Conservation (phyloP, 2,888 invertebrate genomes). For the Latheticus oryzae region DNA sequence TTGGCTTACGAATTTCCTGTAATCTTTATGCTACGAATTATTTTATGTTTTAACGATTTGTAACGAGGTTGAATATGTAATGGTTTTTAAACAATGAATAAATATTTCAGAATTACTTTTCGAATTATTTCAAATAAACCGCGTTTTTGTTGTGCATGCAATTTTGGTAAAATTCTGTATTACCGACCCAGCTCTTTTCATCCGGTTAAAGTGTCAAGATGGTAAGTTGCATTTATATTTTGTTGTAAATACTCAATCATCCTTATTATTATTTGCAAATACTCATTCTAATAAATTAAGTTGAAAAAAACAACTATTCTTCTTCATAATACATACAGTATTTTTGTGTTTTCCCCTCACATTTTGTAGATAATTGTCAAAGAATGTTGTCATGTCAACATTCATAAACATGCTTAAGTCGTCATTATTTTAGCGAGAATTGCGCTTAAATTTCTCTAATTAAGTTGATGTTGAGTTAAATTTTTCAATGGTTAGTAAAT, state of each 20-base stretch:
- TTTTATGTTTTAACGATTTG: conserved; percentile 42
- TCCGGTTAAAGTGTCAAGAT: conserved; percentile 34
- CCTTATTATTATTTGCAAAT: conserved; percentile 1
- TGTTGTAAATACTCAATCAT: conserved; percentile 25
- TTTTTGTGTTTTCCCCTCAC: conserved; percentile 1
- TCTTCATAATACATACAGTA: conserved; percentile 1
- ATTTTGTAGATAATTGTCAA: neutral
- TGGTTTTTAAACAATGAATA: conserved; percentile 46
- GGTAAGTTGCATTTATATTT: conserved; percentile 24
- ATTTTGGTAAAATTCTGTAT: no score
- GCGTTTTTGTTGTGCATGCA: no score
- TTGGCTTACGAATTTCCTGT: conserved; percentile 38
- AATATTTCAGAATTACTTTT: conserved; percentile 21
- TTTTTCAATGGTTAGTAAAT: neutral
- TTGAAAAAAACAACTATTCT: neutral
- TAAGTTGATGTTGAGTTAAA: no score
- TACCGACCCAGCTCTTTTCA: conserved; percentile 25
- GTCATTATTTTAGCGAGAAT: neutral
- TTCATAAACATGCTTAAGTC: conserved; percentile 8
- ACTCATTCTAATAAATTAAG: conserved; percentile 2
- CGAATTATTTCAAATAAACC: no score
- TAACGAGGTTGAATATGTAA: conserved; percentile 45
- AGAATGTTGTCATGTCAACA: conserved; percentile 12
- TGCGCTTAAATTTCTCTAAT: neutral
- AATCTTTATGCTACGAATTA: conserved; percentile 41